Evolutionary conservation across 2,888 invertebrate genomes (phyloP).

Genomic region (Antheraea assamensis): DNA sequence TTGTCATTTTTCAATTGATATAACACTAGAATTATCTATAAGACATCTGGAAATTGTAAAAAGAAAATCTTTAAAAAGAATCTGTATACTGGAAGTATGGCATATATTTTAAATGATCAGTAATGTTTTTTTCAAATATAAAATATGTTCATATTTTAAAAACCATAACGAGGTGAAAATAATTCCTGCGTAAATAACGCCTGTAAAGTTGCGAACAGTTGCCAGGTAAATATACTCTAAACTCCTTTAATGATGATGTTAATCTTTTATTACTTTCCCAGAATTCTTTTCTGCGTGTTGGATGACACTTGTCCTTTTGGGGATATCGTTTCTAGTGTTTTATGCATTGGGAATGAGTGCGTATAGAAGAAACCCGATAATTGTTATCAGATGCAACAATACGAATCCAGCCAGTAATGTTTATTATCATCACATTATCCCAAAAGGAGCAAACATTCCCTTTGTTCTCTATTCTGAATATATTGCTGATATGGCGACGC

Average conservation of each 20-base stretch:
- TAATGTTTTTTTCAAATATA: too few species aligned
- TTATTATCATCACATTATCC: conserved; percentile 60
- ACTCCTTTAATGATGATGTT: not conserved
- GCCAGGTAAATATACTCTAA: not conserved
- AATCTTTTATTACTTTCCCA: conserved; percentile 39
- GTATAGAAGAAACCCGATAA: conserved; percentile 52
- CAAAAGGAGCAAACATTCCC: conserved; percentile 45
- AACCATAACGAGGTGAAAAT: too few species aligned
- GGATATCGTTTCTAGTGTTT: conserved; percentile 63
- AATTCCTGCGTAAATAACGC: too few species aligned
- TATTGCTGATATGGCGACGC: conserved; percentile 54
- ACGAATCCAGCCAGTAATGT: conserved; percentile 58
- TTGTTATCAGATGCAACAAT: conserved; percentile 53
- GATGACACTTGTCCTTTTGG: conserved; percentile 66
- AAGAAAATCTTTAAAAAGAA: too few species aligned
- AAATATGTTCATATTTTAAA: too few species aligned
- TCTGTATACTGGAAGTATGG: too few species aligned
- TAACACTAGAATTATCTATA: too few species aligned
- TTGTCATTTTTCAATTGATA: too few species aligned
- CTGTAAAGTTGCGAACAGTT: too few species aligned
- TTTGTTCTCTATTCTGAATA: conserved; percentile 56
- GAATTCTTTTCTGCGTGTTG: conserved; percentile 70
- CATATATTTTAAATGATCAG: too few species aligned
- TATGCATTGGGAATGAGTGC: conserved; percentile 61
- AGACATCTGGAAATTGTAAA: too few species aligned